Conservation (phyloP, 2,888 invertebrate species). For the Hydrotaea diabolus region DNA sequence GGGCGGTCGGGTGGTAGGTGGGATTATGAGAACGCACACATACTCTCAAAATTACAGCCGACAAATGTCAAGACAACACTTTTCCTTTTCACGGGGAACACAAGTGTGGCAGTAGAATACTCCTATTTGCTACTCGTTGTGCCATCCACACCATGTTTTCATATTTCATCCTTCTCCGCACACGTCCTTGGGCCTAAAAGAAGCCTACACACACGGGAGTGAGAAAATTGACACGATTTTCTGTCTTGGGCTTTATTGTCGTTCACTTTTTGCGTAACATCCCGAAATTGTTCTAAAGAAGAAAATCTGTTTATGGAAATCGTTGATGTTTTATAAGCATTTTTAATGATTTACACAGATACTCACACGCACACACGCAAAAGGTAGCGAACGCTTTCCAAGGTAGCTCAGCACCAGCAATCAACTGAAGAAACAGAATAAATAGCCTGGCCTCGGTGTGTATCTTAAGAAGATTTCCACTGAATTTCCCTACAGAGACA, state of each 20-base stretch:
- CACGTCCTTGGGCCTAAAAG: neutral
- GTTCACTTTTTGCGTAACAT: conserved; percentile 23
- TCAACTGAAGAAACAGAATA: neutral
- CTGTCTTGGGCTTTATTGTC: neutral
- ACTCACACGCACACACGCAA: neutral
- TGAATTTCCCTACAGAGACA: conserved; percentile 2
- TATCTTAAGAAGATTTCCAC: conserved; percentile 8
- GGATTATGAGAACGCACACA: too few relatives aligned
- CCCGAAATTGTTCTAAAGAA: conserved; percentile 6
- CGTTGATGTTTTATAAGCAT: conserved; percentile 21
- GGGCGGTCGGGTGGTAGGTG: neutral
- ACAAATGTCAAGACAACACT: conserved; percentile 25
- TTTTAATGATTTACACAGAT: conserved; percentile 35
- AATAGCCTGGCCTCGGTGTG: neutral
- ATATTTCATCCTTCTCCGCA: neutral
- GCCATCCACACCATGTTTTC: neutral
- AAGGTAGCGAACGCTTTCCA: too few relatives aligned
- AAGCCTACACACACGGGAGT: neutral
- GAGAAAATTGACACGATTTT: neutral
- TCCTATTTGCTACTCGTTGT: neutral
- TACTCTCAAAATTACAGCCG: conserved; percentile 15
- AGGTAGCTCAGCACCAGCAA: conserved; percentile 21
- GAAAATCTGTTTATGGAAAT: conserved; percentile 41
- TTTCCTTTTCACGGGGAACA: neutral
- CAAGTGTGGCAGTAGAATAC: conserved; percentile 26